These are phyloP conservation scores for Psittacara wagleri DNA, from an alignment of 2,113 vertebrate species.

Conservation along the genomic window DNA sequence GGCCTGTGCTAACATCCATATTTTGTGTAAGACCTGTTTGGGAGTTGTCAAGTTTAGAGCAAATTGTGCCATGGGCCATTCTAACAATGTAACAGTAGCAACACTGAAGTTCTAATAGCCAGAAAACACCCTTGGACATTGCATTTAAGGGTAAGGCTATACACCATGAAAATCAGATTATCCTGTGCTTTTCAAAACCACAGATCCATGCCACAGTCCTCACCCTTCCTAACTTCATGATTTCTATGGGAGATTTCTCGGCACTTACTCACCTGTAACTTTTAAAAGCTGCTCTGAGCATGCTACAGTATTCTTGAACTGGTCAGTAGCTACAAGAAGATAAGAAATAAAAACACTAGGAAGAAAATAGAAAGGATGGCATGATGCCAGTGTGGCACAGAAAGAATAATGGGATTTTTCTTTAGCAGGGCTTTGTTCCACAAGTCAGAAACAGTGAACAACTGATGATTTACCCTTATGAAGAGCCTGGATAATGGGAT, in stretches of 20 bases:
- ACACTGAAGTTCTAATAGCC: neutral
- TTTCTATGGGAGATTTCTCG: neutral
- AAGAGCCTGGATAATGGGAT: neutral
- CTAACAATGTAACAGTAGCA: neutral
- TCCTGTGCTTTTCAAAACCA: neutral
- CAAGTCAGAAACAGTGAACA: neutral
- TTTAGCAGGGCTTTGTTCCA: neutral
- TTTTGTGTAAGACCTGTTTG: neutral
- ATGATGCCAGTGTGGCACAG: neutral
- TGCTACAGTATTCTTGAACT: neutral
- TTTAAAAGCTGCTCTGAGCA: neutral
- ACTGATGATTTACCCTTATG: neutral
- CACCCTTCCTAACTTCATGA: neutral
- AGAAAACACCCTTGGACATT: neutral
- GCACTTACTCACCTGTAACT: neutral
- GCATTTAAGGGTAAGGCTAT: neutral
- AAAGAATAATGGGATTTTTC: neutral
- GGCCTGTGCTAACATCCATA: neutral
- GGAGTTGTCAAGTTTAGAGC: neutral
- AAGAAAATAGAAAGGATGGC: neutral
- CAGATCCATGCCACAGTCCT: neutral
- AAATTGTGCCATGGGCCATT: neutral
- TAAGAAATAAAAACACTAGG: neutral
- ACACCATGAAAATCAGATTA: neutral
- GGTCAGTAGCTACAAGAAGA: neutral